phyloP scores from a whole-genome alignment of 1,140 invertebrate species.

The Ectropis grisescens region DNA sequence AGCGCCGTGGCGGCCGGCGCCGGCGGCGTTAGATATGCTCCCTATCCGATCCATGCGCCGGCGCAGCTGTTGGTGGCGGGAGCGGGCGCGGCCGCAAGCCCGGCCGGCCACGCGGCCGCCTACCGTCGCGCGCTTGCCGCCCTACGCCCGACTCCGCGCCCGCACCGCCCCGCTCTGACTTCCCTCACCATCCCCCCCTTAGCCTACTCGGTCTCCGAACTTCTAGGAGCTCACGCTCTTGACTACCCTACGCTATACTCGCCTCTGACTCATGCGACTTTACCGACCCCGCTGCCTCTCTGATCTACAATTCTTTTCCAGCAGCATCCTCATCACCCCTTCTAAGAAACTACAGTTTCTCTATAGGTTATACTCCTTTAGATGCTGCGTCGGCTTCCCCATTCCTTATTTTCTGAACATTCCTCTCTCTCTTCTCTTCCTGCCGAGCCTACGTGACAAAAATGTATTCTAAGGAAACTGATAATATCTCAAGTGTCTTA shows the following conservation, averaged over 20 bases:
- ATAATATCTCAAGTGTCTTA: conserved; percentile 66
- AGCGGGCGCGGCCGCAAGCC: conserved; percentile 49
- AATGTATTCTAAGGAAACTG: conserved; percentile 48
- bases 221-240: conserved; percentile 58
- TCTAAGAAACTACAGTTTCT: conserved; percentile 31
- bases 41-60: conserved; percentile 70
- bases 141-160: conserved; percentile 49
- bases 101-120: conserved; percentile 33
- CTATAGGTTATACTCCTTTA: conserved; percentile 16
- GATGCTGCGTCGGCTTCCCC: conserved; percentile 25
- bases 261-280: conserved; percentile 48
- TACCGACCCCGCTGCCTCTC: conserved; percentile 71
- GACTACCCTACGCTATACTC: conserved; percentile 60
- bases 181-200: conserved; percentile 47
- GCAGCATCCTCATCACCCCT: conserved; percentile 62
- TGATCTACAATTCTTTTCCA: conserved; percentile 74
- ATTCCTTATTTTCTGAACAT: conserved; percentile 51
- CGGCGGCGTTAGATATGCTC: conserved; percentile 76
- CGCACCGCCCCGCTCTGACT: conserved; percentile 51
- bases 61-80: conserved; percentile 72
- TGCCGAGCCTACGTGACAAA: conserved; percentile 22
- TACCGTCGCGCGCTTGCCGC: conserved; percentile 63
- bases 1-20: conserved; percentile 73
- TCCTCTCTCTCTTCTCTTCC: conserved; percentile 37
- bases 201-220: conserved; percentile 62